Conservation (phyloP, 2,797 vertebrate genomes). For the Cirrhinus molitorella region DNA sequence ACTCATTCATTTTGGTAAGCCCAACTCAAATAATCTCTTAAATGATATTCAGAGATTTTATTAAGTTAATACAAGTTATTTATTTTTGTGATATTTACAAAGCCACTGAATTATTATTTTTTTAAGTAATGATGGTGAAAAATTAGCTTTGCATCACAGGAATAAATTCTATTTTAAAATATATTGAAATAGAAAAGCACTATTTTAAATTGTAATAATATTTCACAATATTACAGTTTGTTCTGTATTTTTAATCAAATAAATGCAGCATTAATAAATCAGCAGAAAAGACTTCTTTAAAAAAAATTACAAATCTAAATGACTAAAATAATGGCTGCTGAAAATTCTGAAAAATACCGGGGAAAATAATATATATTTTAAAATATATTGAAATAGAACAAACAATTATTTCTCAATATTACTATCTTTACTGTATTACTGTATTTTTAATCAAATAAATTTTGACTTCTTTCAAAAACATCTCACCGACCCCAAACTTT, state of each 20-base stretch:
- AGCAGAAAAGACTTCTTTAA: too few species aligned
- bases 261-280: too few species aligned
- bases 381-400: background rate
- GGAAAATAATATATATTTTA: background rate
- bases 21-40: background rate
- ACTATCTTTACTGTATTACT: background rate
- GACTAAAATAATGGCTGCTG: background rate
- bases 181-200: too few species aligned
- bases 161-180: too few species aligned
- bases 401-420: background rate
- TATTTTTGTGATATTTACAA: too few species aligned
- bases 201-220: too few species aligned
- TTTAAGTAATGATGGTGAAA: too few species aligned
- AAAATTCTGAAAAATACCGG: background rate
- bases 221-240: too few species aligned
- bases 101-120: too few species aligned
- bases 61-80: background rate
- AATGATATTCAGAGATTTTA: background rate
- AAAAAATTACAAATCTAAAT: too few species aligned
- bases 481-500: background rate
- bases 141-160: too few species aligned
- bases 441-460: background rate
- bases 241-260: too few species aligned
- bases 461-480: background rate
- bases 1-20: background rate